A percentile compares a stretch with the other conserved stretches of the same genome.
Evolutionary conservation across 2,888 invertebrate genomes (phyloP).

Genomic region (Entomobrya multifasciata): DNA sequence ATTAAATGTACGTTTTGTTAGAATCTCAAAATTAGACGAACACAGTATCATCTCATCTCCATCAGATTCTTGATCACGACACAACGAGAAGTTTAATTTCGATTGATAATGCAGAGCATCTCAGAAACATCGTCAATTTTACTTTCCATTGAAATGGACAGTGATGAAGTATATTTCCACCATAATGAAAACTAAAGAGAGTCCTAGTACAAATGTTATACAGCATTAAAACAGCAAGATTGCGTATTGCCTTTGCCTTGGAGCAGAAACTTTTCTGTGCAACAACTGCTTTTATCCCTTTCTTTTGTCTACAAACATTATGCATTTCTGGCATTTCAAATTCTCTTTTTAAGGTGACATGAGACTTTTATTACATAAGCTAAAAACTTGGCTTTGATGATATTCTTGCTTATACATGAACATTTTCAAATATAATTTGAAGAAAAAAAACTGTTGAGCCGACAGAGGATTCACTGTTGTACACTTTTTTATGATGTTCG

Average conservation of each 20-base stretch:
- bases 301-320: slow-evolving; percentile 54
- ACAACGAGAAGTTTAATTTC: slow-evolving; percentile 36
- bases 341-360: slow-evolving; percentile 70
- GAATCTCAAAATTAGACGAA: too few relatives aligned
- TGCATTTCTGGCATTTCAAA: slow-evolving; percentile 47
- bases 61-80: slow-evolving; percentile 48
- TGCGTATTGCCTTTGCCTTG: too few relatives aligned
- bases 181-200: too few relatives aligned
- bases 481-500: too few relatives aligned
- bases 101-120: slow-evolving; percentile 36
- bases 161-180: slow-evolving; percentile 50
- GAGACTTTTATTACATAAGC: slow-evolving; percentile 71
- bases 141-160: slow-evolving; percentile 51
- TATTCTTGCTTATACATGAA: slow-evolving; percentile 2
- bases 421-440: too few relatives aligned
- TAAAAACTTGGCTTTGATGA: slow-evolving; percentile 55
- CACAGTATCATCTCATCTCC: slow-evolving; percentile 3
- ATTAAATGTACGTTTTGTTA: slow-evolving; percentile 15
- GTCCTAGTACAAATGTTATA: too few relatives aligned
- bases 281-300: background rate
- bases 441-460: slow-evolving; percentile 32
- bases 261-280: background rate
- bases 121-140: slow-evolving; percentile 43
- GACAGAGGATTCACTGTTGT: slow-evolving; percentile 48
- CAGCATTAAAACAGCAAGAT: too few relatives aligned